Evolutionary conservation across 2,888 invertebrate species (phyloP).

Genomic region (Pterobdella sp.): DNA sequence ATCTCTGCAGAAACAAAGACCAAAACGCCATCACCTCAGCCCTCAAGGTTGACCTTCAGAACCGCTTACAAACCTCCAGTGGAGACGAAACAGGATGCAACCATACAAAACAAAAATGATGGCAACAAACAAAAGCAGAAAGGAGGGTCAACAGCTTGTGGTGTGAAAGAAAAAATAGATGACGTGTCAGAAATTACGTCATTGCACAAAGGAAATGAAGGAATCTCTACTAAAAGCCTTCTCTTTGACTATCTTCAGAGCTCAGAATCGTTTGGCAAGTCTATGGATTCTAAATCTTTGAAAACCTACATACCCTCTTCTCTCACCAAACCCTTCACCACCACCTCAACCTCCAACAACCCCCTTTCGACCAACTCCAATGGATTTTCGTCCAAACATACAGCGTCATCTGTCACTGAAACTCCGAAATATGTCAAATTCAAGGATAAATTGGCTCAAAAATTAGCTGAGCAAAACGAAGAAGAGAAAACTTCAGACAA

Average conservation of each 20-base stretch:
- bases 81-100: neutral
- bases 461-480: neutral
- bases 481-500: neutral
- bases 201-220: neutral
- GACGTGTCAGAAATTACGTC: neutral
- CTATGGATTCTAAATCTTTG: conserved; percentile 17
- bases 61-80: neutral
- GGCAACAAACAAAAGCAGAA: neutral
- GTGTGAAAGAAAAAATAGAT: neutral
- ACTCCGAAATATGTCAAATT: conserved; percentile 21
- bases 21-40: neutral
- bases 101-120: neutral
- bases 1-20: neutral
- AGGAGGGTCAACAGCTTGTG: too few species aligned
- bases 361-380: neutral
- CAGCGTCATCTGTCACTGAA: neutral
- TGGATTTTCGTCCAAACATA: neutral
- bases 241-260: conserved; percentile 24
- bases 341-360: neutral
- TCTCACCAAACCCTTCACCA: neutral
- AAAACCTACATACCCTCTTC: conserved; percentile 18
- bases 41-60: neutral
- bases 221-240: conserved; percentile 20
- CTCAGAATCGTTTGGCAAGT: conserved; percentile 18
- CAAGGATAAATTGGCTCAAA: conserved; percentile 3